Conservation (phyloP, 2,113 vertebrate genomes). For the Mus musculus region GRCm39 chr4:108232501-108233000, state of each 20-base stretch:
- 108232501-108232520: neutral
- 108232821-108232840: neutral
- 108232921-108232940: neutral
- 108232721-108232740: neutral
- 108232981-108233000: no score
- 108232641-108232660: neutral
- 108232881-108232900: neutral
- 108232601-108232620: neutral
- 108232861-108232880: neutral
- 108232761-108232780: conserved; percentile 37
- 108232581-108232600: neutral
- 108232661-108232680: neutral
- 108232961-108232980: neutral
- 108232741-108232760: conserved; percentile 14
- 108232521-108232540: neutral
- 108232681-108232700: neutral
- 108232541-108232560: neutral
- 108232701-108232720: neutral
- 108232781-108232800: conserved; percentile 30
- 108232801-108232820: neutral
- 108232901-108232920: neutral
- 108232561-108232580: neutral
- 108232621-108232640: neutral
- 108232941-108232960: conserved; percentile 1
- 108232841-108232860: neutral